Evolutionary conservation across 2,888 invertebrate genomes (phyloP), one percentile per base, ranked within the genome.

Genomic region (Lepidochitona cinerea): DNA sequence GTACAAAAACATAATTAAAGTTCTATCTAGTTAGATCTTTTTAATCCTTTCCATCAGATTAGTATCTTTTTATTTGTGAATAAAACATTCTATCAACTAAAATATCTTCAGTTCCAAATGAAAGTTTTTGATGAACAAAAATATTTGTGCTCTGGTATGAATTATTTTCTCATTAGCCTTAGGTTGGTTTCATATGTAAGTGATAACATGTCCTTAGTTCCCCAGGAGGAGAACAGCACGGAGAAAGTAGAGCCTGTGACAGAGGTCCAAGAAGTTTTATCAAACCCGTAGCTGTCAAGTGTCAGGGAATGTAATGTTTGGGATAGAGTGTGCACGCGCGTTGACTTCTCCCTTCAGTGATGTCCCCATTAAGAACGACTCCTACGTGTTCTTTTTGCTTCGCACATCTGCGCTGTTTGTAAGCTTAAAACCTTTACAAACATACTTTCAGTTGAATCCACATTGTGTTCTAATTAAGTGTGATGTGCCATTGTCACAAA

Each of bases 311-410:
- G 29, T 14, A 26, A 4, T 26, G 26, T 7, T 26, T 12, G 32
- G 23, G 4, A 29, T 14, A 29, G 4, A 29, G 59, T 29, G 59
- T 59, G 59, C 59, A 59, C 59, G 59, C 59, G 59, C 59, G 59
- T 14, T 59, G 59, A 26, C 32, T 59, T 59, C 59, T 59, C 32
- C 59, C 59, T 32, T 29, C 32, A 32, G 59, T 7, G 59, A 59
- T 32, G 59, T 59, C 59, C 26, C 59, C 29, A 26, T 1, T 2
- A 18, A 59, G 59, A 32, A 59, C 59, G 26, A 29, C 59, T 59
- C 29, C 59, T 59, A 59, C 59, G 59, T 59, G 59, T 59, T 59
- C 59, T 59, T 59, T 59, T 32, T 32, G 29, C 59, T 59, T 59
- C 59, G 59, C 59, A 59, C 59, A 29, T 59, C 59, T 1, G 32